Conservation (phyloP, 2,888 invertebrate genomes). For the Andrena praecox region DNA sequence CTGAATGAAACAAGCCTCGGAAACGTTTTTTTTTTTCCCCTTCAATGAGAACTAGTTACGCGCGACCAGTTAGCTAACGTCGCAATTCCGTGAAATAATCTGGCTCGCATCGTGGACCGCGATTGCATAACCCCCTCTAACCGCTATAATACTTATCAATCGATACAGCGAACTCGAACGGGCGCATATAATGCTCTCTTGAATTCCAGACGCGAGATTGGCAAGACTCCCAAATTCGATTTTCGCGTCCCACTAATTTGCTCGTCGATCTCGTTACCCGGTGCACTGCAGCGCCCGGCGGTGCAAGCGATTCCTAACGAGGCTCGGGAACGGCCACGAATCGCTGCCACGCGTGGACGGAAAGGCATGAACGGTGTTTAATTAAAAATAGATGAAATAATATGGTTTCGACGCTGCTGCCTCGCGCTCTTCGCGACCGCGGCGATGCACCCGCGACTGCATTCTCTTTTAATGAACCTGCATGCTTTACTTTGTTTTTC, state of each 20-base stretch:
- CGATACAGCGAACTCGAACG: conserved; percentile 39
- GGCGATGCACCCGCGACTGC: too few relatives aligned
- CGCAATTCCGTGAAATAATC: conserved; percentile 26
- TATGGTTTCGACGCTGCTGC: too few relatives aligned
- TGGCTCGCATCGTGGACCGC: not conserved
- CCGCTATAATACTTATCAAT: conserved; percentile 35
- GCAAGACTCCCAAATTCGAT: conserved; percentile 58
- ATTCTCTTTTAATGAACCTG: too few relatives aligned
- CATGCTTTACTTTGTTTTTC: too few relatives aligned
- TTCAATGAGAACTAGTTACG: not conserved
- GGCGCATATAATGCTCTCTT: conserved; percentile 25
- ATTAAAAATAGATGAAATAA: too few relatives aligned
- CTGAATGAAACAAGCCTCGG: conserved; percentile 12
- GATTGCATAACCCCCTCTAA: conserved; percentile 35
- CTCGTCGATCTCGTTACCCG: conserved; percentile 36
- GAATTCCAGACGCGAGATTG: conserved; percentile 57
- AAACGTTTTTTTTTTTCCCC: not conserved
- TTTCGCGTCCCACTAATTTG: conserved; percentile 51
- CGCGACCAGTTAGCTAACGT: not conserved
- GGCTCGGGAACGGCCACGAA: conserved; percentile 10
- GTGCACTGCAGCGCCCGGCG: conserved; percentile 1
- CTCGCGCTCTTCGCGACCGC: too few relatives aligned
- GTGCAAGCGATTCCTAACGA: conserved; percentile 25
- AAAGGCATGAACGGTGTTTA: not conserved
- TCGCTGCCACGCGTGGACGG: not conserved